phyloP scores from a whole-genome alignment of 2,113 vertebrate species.

The Cyanistes caeruleus region DNA sequence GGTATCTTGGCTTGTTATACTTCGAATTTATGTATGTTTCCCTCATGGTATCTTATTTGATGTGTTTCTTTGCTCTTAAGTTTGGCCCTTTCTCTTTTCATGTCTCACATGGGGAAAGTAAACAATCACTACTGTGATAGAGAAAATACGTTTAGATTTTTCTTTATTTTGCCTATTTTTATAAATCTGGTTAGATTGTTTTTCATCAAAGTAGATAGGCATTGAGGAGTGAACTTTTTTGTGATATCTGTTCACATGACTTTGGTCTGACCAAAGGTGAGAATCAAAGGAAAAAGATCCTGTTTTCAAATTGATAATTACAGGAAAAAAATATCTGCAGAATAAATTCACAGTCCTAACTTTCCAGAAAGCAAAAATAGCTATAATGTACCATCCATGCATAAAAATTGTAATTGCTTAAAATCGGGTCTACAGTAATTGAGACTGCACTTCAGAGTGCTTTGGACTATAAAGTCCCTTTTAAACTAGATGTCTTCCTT shows the following conservation, averaged over 20 bases:
- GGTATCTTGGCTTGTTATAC: background rate
- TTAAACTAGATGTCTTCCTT: slow-evolving; percentile 65
- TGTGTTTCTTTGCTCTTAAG: background rate
- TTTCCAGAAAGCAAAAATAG: slow-evolving; percentile 33
- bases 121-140: background rate
- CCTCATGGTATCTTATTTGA: background rate
- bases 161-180: background rate
- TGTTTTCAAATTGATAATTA: slow-evolving; percentile 3
- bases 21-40: background rate
- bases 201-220: background rate
- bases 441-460: slow-evolving; percentile 54
- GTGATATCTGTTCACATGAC: background rate
- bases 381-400: slow-evolving; percentile 22
- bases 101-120: background rate
- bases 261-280: slow-evolving; percentile 17
- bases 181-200: background rate
- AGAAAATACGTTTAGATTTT: background rate
- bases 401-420: slow-evolving; percentile 71
- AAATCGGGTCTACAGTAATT: slow-evolving; percentile 70
- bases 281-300: background rate
- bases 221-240: background rate
- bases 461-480: slow-evolving; percentile 68
- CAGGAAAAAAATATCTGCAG: slow-evolving; percentile 10
- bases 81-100: background rate
- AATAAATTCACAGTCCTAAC: slow-evolving; percentile 21